phyloP scores from a whole-genome alignment of 1,140 invertebrate species.

The Aphaenogaster floridana region DNA sequence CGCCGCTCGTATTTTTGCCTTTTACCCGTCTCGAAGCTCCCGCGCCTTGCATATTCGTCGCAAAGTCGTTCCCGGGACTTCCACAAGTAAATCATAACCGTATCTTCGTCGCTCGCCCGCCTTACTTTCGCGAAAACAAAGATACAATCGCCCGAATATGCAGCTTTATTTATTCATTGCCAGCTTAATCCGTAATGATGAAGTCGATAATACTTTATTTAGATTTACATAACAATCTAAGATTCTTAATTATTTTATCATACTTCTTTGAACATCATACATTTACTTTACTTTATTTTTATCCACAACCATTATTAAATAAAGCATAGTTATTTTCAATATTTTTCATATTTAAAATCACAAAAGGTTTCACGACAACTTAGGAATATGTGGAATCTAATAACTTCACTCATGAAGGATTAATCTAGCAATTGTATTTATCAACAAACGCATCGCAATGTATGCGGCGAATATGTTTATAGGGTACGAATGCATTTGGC shows the following conservation, averaged over 20 bases:
- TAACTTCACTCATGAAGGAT: neutral
- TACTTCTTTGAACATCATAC: neutral
- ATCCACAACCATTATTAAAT: neutral
- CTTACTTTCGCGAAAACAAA: neutral
- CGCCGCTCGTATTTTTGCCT: slow-evolving; percentile 57
- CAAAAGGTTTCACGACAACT: neutral
- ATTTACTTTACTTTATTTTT: slow-evolving; percentile 1
- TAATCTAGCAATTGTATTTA: neutral
- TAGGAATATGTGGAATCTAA: neutral
- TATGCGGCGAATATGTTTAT: slow-evolving; percentile 26
- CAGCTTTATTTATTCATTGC: slow-evolving; percentile 8
- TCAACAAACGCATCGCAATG: neutral
- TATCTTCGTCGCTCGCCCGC: neutral
- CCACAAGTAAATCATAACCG: slow-evolving; percentile 48
- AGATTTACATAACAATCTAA: neutral
- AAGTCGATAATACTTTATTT: neutral
- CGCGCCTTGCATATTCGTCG: slow-evolving; percentile 52
- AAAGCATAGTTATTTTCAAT: neutral
- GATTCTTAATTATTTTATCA: neutral
- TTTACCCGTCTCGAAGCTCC: slow-evolving; percentile 40
- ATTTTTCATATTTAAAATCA: neutral
- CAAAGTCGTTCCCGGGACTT: slow-evolving; percentile 41
- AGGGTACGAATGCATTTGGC: neutral
- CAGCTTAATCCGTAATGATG: neutral
- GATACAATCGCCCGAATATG: neutral